These are phyloP conservation scores for Drosophila setosimentum DNA, from an alignment of 2,888 invertebrate species.

Conservation along the genomic window DNA sequence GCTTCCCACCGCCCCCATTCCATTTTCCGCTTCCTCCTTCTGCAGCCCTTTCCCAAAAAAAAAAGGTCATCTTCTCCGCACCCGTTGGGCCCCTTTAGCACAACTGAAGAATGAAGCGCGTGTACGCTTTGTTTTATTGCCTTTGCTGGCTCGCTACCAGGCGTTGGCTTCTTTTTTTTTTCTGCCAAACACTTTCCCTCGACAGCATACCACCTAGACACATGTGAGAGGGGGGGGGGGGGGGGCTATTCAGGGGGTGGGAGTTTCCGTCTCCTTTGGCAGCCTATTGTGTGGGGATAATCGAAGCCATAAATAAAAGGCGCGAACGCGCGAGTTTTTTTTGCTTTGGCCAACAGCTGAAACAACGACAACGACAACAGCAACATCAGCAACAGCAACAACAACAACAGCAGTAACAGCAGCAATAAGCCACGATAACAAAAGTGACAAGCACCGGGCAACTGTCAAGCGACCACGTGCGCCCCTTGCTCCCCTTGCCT, in stretches of 20 bases:
- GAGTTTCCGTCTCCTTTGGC: constrained; percentile 34
- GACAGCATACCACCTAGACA: not conserved
- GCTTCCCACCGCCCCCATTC: not conserved
- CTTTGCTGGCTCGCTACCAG: constrained; percentile 58
- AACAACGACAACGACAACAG: constrained; percentile 31
- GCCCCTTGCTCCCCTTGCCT: not conserved
- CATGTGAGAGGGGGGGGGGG: not conserved
- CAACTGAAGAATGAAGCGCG: constrained; percentile 39
- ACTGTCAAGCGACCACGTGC: constrained; percentile 57
- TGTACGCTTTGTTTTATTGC: constrained; percentile 76
- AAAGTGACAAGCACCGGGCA: constrained; percentile 75
- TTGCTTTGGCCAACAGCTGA: constrained; percentile 36
- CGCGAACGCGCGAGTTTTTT: constrained; percentile 60
- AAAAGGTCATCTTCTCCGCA: constrained; percentile 30
- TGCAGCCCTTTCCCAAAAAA: constrained; percentile 1
- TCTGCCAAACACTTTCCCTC: constrained; percentile 66
- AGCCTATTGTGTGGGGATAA: constrained; percentile 75
- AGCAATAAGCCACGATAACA: constrained; percentile 65
- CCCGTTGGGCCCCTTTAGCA: constrained; percentile 7
- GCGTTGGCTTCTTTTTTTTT: constrained; percentile 52
- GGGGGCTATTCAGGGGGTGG: not conserved
- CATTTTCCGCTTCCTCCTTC: not conserved
- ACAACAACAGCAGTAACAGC: constrained; percentile 12
- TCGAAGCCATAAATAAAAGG: constrained; percentile 80
- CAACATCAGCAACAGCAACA: constrained; percentile 13